Evolutionary conservation across 2,113 vertebrate genomes (phyloP).

Genomic region (Bolborhynchus lineola): DNA sequence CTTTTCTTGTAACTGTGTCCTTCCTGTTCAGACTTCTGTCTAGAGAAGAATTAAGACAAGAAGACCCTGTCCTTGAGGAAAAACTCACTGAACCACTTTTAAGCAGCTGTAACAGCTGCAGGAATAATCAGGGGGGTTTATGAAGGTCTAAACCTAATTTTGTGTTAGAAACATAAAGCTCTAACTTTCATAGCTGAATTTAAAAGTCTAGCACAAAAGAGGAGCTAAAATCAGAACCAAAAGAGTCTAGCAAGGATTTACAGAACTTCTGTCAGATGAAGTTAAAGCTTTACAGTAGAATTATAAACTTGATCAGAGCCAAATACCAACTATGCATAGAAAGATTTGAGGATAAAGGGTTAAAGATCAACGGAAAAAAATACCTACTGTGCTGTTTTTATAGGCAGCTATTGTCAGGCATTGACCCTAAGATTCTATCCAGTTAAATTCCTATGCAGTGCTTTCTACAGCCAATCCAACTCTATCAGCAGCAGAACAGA

Average conservation of each 20-base stretch:
- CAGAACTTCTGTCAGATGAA: neutral
- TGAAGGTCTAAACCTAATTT: constrained; percentile 5
- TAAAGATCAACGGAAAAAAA: constrained; percentile 4
- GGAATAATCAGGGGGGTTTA: neutral
- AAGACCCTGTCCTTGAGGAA: neutral
- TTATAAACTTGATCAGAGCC: neutral
- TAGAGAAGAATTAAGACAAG: neutral
- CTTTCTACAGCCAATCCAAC: neutral
- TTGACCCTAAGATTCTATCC: neutral
- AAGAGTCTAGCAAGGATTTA: neutral
- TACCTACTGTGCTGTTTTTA: neutral
- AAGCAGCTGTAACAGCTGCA: neutral
- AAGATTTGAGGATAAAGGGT: neutral
- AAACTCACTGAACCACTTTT: neutral
- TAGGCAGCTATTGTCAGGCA: neutral
- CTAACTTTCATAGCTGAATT: neutral
- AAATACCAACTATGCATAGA: neutral
- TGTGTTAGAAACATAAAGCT: neutral
- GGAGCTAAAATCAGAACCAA: neutral
- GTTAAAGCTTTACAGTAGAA: neutral
- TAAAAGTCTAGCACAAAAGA: neutral
- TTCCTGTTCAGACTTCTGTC: neutral
- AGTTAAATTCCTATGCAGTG: neutral
- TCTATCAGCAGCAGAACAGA: neutral
- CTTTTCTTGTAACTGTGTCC: neutral